These are phyloP conservation scores for Mythimna impura DNA, from an alignment of 2,888 invertebrate genomes.

Conservation along the genomic window DNA sequence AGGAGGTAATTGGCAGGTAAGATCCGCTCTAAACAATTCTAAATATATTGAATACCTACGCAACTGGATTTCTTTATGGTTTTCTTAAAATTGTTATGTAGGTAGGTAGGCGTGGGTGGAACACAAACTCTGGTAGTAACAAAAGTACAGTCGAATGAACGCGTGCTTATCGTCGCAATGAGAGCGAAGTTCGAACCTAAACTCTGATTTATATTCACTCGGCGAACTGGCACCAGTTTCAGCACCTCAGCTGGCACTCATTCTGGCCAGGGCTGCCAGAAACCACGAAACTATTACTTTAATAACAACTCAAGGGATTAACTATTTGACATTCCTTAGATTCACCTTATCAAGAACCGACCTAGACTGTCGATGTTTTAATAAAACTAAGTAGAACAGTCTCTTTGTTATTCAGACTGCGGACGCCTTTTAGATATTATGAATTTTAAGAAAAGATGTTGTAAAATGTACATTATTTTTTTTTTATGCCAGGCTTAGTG, in stretches of 20 bases:
- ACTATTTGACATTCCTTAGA: conserved; percentile 40
- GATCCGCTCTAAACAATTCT: background rate
- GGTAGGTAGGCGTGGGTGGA: background rate
- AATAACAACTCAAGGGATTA: conserved; percentile 32
- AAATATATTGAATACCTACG: background rate
- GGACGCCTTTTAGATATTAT: conserved; percentile 20
- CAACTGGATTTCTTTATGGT: too few relatives aligned
- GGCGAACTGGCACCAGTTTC: conserved; percentile 67
- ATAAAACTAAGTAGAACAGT: conserved; percentile 37
- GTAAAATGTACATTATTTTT: background rate
- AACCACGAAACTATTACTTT: conserved; percentile 51
- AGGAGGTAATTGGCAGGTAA: background rate
- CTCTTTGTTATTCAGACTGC: conserved; percentile 22
- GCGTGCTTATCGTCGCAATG: conserved; percentile 70
- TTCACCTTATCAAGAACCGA: conserved; percentile 4
- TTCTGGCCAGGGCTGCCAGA: conserved; percentile 62
- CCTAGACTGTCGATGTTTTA: conserved; percentile 20
- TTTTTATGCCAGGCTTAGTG: background rate
- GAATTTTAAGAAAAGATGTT: conserved; percentile 17
- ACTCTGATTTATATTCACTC: conserved; percentile 78
- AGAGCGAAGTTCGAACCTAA: conserved; percentile 70
- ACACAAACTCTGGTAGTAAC: conserved; percentile 51
- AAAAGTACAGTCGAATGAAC: conserved; percentile 68
- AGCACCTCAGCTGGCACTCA: conserved; percentile 68
- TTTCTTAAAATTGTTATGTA: background rate